Evolutionary conservation across 2,113 vertebrate species (phyloP), one percentile per base, ranked within the genome.

Genomic region (Lasiurus borealis): DNA sequence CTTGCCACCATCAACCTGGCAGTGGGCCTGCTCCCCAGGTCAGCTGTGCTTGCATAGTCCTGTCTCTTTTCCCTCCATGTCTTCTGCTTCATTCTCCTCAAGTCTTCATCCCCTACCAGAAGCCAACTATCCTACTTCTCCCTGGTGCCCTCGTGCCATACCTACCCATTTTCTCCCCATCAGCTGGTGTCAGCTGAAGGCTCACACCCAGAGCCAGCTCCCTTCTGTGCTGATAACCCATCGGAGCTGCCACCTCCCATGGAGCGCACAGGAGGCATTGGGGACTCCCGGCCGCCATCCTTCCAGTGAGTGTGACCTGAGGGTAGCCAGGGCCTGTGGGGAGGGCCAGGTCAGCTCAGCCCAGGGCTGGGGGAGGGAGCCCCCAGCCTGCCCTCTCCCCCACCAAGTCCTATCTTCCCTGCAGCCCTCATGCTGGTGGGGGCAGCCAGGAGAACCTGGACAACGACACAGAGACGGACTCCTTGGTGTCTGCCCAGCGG

Each of bases 151-250:
- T 46, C 48, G 13, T 88, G 27, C 81, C 31, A 1, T 34, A 86
- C 83, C 95, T 89, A 84, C 92, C 93, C 92, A 76, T 73, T 97
- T 81, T 96, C 31, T 2, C 97, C 31, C 97, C 92, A 72, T 91
- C 97, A 99, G 99, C 98, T 99, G 97, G 99, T 99, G 85, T 99
- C 99, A 16, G 99, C 99, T 3, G 99, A 99, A 71, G 98, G 99
- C 83, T 99, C 98, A 8, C 99, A 99, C 94, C 98, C 99, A 21
- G 99, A 99, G 75, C 98, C 99, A 73, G 98, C 99, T 86, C 97
- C 99, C 0, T 98, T 99, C 40, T 99, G 99, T 97, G 99, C 98
- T 0, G 99, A 99, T 86, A 98, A 98, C 94, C 99, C 98, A 14
- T 98, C 99, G 0, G 98, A 99, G 92, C 97, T 99, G 44, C 99